A percentile compares a stretch with the other conserved stretches of the same genome.
phyloP scores from a whole-genome alignment of 2,888 invertebrate species.

The Cryptocephalus primarius region DNA sequence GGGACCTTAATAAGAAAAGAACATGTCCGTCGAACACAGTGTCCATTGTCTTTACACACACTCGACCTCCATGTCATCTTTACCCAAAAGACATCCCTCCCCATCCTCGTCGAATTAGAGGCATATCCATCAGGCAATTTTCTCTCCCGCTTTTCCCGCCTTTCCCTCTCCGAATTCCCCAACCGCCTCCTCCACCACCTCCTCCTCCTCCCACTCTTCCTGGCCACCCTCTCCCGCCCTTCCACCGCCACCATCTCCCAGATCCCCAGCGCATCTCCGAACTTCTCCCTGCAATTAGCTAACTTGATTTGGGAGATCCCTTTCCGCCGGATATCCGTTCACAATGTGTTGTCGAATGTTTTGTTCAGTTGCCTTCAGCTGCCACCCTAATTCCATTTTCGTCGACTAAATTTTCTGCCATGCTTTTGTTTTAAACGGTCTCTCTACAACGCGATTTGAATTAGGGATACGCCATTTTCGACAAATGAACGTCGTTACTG shows the following conservation, averaged over 20 bases:
- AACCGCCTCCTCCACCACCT: constrained; percentile 2
- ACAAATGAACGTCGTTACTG: constrained; percentile 9
- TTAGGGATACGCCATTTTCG: constrained; percentile 16
- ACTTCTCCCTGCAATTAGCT: constrained; percentile 37
- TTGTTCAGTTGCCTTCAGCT: constrained; percentile 25
- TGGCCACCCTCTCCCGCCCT: constrained; percentile 4
- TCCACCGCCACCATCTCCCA: neutral
- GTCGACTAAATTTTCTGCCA: constrained; percentile 19
- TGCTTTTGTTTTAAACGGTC: constrained; percentile 23
- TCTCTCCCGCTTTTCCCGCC: neutral
- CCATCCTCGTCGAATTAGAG: neutral
- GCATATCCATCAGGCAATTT: constrained; percentile 4
- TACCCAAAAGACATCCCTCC: neutral
- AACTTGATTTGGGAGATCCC: constrained; percentile 41
- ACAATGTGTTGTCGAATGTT: constrained; percentile 37
- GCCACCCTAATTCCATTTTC: constrained; percentile 24
- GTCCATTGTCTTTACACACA: too few species aligned
- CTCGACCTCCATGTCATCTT: too few species aligned
- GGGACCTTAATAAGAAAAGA: too few species aligned
- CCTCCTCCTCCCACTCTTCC: neutral
- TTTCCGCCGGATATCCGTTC: constrained; percentile 32
- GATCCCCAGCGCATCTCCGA: constrained; percentile 6
- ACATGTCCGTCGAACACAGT: too few species aligned
- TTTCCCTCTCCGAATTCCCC: neutral
- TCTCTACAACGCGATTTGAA: constrained; percentile 23